A percentile compares a stretch with the other conserved stretches of the same genome.
These are phyloP conservation scores for Scomber scombrus DNA, from an alignment of 2,113 vertebrate species.

Conservation along the genomic window DNA sequence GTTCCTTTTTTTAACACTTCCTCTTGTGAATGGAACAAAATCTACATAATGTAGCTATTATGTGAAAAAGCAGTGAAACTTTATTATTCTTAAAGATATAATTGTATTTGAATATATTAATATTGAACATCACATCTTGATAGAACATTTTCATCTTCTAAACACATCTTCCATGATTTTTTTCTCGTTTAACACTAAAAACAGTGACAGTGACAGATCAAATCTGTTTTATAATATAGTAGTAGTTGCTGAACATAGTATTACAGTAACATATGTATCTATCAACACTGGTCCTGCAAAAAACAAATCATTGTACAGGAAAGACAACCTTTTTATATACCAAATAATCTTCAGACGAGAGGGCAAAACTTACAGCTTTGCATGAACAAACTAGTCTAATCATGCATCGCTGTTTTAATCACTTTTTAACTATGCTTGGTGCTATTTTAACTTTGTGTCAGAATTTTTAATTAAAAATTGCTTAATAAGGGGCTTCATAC, in stretches of 20 bases:
- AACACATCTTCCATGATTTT: too few relatives aligned
- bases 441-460: neutral
- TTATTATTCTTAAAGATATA: neutral
- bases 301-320: neutral
- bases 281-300: neutral
- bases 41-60: neutral
- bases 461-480: too few relatives aligned
- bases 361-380: too few relatives aligned
- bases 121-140: too few relatives aligned
- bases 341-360: neutral
- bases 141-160: too few relatives aligned
- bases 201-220: too few relatives aligned
- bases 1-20: neutral
- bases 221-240: neutral
- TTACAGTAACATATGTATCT: neutral
- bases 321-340: neutral
- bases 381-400: too few relatives aligned
- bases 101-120: neutral
- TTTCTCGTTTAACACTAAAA: too few relatives aligned
- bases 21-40: neutral
- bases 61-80: neutral
- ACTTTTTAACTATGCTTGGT: neutral
- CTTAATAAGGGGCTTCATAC: too few relatives aligned
- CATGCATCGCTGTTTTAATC: too few relatives aligned
- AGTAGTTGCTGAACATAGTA: neutral